Conservation (phyloP, 2,113 vertebrate species). For the Gobio gobio region DNA sequence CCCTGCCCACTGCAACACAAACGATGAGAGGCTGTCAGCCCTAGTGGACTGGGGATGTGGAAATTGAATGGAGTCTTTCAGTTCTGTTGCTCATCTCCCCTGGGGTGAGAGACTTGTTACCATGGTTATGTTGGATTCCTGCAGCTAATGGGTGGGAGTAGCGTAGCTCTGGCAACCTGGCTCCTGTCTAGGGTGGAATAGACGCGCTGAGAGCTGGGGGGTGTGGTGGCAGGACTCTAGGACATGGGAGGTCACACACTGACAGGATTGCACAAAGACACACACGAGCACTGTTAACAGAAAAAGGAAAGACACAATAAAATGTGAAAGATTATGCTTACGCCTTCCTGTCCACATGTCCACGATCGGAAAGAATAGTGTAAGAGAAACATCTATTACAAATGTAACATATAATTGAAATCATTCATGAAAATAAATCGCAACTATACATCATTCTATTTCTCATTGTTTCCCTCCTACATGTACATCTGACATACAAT, state of each 20-base stretch:
- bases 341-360: slow-evolving; percentile 1
- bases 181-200: slow-evolving; percentile 79
- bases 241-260: slow-evolving; percentile 77
- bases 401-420: background rate
- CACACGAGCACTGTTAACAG: slow-evolving; percentile 1
- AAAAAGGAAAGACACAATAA: slow-evolving; percentile 21
- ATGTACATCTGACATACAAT: background rate
- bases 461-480: background rate
- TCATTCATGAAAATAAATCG: background rate
- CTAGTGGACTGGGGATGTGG: slow-evolving; percentile 76
- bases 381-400: background rate
- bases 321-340: slow-evolving; percentile 21
- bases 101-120: slow-evolving; percentile 90
- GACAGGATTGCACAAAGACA: slow-evolving; percentile 49
- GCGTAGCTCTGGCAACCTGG: slow-evolving; percentile 84
- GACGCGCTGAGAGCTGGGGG: slow-evolving; percentile 73
- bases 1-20: slow-evolving; percentile 67
- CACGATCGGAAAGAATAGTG: background rate
- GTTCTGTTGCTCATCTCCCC: slow-evolving; percentile 86
- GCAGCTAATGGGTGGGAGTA: slow-evolving; percentile 89
- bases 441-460: background rate
- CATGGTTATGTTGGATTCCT: slow-evolving; percentile 96
- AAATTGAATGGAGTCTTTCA: slow-evolving; percentile 89
- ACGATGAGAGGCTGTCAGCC: slow-evolving; percentile 73
- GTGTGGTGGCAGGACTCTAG: slow-evolving; percentile 75